Base-by-base conservation (phyloP, 2,797 vertebrate genomes). In the Caiman crocodilus region DNA sequence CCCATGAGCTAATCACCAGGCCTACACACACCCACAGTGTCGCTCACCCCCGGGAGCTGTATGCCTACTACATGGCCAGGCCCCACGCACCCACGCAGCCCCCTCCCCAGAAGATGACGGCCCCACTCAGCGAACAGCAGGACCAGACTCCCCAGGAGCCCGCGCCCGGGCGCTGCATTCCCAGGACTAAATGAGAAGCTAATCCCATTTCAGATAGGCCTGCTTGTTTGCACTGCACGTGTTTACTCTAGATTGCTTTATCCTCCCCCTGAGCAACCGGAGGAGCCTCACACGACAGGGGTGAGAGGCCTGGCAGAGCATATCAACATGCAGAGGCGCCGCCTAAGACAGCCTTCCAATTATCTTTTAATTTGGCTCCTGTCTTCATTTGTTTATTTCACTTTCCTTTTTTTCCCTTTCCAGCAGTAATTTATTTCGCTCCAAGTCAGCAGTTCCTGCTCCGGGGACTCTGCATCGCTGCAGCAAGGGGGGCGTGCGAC, bases 361-460 rank as follows among this genome's bases (percentile, higher is more conserved):
- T 87, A 42, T 81, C 94, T 95, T 93, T 87, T 95, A 92, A 95
- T 95, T 94, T 92, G 42, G 2, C 79, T 92, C 90, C 95, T 84
- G 91, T 93, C 95, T 93, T 88, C 50, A 81, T 95, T 94, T 91
- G 80, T 95, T 90, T 59, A 82, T 93, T 96, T 96, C 87, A 84
- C 90, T 94, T 95, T 95, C 79, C 94, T 93, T 77, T 79, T 57
- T 57, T 64, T 71, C 21, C 35, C 20, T 64, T 84, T 17, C 11
- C 63, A 32, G 58, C 90, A 85, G 58, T 87, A 18, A 93, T 94
- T 96, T 95, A 89, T 90, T 74, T 96, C 85, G 85, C 89, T 67
- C 83, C 74, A 79, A 91, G 83, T 57, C 32, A 32, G 78, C 84
- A 5, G 6, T 20, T 75, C 42, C 74, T 28, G 76, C 89, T 69